Conservation (phyloP, 1,140 invertebrate species). For the Cydia splendana region DNA sequence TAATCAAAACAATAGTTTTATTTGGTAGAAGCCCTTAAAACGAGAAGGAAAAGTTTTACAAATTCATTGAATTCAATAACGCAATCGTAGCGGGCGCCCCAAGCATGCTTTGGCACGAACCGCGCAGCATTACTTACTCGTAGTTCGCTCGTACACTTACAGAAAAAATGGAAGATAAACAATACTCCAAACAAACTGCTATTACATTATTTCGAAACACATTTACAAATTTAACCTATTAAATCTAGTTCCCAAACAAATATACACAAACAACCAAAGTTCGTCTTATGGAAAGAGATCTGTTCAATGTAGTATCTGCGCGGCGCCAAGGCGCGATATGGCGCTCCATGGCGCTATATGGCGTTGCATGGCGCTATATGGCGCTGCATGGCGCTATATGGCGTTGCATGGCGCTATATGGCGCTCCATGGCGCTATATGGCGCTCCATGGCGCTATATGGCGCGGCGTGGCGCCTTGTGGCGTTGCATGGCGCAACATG, state of each 20-base stretch:
- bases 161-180: conserved; percentile 51
- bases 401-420: too few species aligned
- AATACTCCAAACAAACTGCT: conserved; percentile 40
- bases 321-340: background rate
- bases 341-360: too few species aligned
- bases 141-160: conserved; percentile 45
- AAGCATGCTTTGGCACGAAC: conserved; percentile 71
- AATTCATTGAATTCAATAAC: conserved; percentile 36
- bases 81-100: conserved; percentile 34
- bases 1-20: conserved; percentile 52
- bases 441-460: background rate
- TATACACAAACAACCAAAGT: conserved; percentile 66
- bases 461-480: background rate
- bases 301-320: conserved; percentile 36
- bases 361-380: too few species aligned
- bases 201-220: conserved; percentile 51
- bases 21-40: conserved; percentile 73
- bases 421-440: background rate
- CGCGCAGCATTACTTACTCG: conserved; percentile 41
- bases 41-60: conserved; percentile 46
- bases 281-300: conserved; percentile 56
- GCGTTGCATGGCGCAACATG: background rate
- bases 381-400: too few species aligned
- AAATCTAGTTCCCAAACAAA: conserved; percentile 66
- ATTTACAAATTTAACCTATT: conserved; percentile 75